Base-by-base conservation (phyloP, 2,113 vertebrate genomes). In the Odontesthes bonariensis region DNA sequence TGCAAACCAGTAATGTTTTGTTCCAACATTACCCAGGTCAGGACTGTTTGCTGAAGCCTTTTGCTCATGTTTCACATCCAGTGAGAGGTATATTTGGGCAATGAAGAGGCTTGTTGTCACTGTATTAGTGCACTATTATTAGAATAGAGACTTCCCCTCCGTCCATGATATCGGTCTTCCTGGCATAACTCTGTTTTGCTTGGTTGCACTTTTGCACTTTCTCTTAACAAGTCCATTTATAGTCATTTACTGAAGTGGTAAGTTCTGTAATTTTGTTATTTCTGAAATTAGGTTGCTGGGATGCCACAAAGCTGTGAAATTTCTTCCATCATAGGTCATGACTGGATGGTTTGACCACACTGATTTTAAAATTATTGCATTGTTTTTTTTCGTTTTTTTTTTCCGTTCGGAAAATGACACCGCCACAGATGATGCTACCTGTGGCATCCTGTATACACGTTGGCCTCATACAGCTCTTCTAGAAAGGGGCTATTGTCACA, bases 141-240 rank as follows among this genome's bases (percentile, higher is more conserved):
- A 87, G 83, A 75, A 55, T 73, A 57, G 72, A 75, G 77, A 72
- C 85, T 88, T 88, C 78, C 73, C 62, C 59, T 83, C 69, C 86
- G 84, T 86, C 86, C 86, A 75, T 83, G 86, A 86, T 80, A 88
- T 89, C 87, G 80, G 73, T 89, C 81, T 70, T 88, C 79, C 82
- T 81, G 83, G 78, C 82, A 86, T 69, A 86, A 81, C 81, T 89
- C 82, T 75, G 86, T 84, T 91, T 87, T 91, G 80, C 85, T 86
- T 79, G 82, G 87, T 90, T 88, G 81, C 79, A 76, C 86, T 86
- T 79, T 68, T 88, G 75, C 73, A 86, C 86, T 79, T 87, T 85
- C 82, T 88, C 81, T 79, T 80, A 71, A 87, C 77, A 82, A 64
- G 72, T 53, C 88, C 88, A 87, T 89, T 90, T 90, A 91, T 86